Percentiles rank a stretch among this genome's conserved stretches.
These are phyloP conservation scores for Trachops cirrhosus DNA, from an alignment of 2,797 vertebrate species.

Conservation along the genomic window DNA sequence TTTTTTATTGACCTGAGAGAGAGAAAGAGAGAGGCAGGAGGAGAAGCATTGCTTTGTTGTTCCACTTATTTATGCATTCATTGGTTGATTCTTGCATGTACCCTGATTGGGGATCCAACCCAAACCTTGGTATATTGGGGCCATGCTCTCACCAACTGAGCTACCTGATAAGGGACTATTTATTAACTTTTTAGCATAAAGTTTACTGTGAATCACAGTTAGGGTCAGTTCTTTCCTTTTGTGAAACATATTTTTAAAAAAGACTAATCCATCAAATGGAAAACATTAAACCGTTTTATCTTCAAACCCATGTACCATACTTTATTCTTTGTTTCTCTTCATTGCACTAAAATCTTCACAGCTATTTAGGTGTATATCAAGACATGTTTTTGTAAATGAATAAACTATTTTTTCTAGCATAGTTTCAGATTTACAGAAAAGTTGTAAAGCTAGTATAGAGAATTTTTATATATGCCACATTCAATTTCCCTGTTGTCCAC, in stretches of 20 bases:
- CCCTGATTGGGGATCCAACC: too few relatives aligned
- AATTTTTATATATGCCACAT: neutral
- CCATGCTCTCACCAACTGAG: too few relatives aligned
- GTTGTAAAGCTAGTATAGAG: neutral
- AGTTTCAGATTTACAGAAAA: neutral
- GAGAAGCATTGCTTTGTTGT: too few relatives aligned
- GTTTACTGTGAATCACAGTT: neutral
- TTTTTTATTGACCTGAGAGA: too few relatives aligned
- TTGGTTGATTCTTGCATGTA: too few relatives aligned
- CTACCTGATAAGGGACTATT: neutral
- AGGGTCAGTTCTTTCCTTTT: neutral
- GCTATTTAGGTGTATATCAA: neutral
- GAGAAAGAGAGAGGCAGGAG: too few relatives aligned
- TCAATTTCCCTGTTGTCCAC: neutral
- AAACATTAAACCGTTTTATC: neutral
- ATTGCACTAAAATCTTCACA: neutral
- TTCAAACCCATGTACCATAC: neutral
- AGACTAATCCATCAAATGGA: neutral
- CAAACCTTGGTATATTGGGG: too few relatives aligned
- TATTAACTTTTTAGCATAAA: neutral
- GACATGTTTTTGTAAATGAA: neutral
- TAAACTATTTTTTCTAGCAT: neutral
- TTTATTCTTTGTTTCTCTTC: neutral
- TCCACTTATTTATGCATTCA: too few relatives aligned
- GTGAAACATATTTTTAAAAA: neutral